phyloP scores from a whole-genome alignment of 2,888 invertebrate species.

The Sclerodermus sp. region DNA sequence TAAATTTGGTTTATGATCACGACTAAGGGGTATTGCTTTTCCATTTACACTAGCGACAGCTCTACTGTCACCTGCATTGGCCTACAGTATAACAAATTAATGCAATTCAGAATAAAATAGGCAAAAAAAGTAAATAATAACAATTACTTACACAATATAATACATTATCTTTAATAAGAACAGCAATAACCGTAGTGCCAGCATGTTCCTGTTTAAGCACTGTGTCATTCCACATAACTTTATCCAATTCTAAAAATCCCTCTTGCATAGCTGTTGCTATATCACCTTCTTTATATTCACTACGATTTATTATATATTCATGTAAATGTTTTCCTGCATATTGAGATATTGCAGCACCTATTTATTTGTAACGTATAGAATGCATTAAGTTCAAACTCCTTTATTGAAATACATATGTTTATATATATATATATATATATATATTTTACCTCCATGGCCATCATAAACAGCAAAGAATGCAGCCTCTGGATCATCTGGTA shows the following conservation, averaged over 20 bases:
- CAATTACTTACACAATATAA: constrained; percentile 75
- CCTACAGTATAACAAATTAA: constrained; percentile 57
- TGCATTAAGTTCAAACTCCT: background rate
- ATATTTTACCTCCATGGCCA: constrained; percentile 78
- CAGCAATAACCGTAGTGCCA: constrained; percentile 90
- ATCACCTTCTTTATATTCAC: constrained; percentile 81
- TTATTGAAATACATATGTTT: background rate
- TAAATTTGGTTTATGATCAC: constrained; percentile 96
- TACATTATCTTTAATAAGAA: constrained; percentile 79
- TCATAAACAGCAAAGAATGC: constrained; percentile 98
- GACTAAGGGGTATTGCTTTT: constrained; percentile 68
- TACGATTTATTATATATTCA: constrained; percentile 82
- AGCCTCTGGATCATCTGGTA: constrained; percentile 90
- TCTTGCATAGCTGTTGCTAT: constrained; percentile 81
- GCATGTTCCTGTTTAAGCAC: constrained; percentile 88
- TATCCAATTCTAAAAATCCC: constrained; percentile 90
- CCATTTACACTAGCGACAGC: constrained; percentile 89
- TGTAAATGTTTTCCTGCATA: constrained; percentile 95
- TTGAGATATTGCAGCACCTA: constrained; percentile 87
- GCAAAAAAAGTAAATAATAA: background rate
- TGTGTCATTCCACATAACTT: constrained; percentile 88
- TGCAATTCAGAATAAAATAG: background rate
- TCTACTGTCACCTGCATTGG: constrained; percentile 96
- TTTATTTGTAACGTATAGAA: constrained; percentile 18
- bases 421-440: background rate